Evolutionary conservation across 2,797 vertebrate genomes (phyloP).

Genomic region (Falco columbarius): DNA sequence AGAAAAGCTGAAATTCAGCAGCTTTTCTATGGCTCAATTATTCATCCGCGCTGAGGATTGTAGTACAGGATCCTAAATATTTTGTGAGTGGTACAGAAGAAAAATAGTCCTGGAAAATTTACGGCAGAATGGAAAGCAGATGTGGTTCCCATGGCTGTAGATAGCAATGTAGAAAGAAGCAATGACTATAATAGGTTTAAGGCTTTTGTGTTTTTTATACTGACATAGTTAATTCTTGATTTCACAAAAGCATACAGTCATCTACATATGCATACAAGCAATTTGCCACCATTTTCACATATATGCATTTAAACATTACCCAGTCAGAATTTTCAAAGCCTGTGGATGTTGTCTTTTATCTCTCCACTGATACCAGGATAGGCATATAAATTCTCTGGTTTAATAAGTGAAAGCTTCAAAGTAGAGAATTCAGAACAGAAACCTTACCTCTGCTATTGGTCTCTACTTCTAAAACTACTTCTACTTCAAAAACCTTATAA

Average conservation of each 20-base stretch:
- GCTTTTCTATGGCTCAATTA: not conserved
- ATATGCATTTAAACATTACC: not conserved
- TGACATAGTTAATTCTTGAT: not conserved
- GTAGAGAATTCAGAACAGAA: not conserved
- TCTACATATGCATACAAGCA: not conserved
- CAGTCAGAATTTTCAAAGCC: not conserved
- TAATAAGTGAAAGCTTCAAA: not conserved
- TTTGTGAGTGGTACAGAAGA: not conserved
- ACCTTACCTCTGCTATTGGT: not conserved
- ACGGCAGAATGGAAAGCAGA: not conserved
- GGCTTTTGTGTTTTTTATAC: not conserved
- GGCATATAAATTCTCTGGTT: rapidly evolving
- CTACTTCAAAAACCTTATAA: not conserved
- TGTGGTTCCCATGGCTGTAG: not conserved
- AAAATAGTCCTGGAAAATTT: not conserved
- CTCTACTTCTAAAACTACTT: not conserved
- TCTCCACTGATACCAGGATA: not conserved
- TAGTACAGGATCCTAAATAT: not conserved
- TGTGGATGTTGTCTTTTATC: not conserved
- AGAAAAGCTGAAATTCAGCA: not conserved
- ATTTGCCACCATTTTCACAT: not conserved
- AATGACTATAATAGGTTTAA: not conserved
- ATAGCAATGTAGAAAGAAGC: not conserved
- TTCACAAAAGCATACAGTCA: not conserved
- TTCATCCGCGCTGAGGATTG: not conserved